A percentile compares a stretch with the other conserved stretches of the same genome.
Evolutionary conservation across 1,140 invertebrate genomes (phyloP).

Genomic region (Subanguina moxae): DNA sequence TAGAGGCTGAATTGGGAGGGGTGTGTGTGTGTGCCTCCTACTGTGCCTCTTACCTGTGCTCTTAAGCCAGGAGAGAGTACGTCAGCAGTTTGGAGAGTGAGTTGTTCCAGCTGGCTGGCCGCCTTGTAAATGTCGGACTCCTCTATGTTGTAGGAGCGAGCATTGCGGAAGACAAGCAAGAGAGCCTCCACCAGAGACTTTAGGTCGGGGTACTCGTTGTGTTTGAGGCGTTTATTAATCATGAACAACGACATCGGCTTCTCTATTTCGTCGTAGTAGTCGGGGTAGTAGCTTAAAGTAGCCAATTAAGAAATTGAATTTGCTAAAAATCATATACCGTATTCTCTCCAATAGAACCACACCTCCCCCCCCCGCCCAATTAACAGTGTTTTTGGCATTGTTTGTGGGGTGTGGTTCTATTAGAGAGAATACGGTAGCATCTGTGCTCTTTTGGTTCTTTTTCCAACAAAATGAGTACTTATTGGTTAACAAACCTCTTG

Average conservation of each 20-base stretch:
- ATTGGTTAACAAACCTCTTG: constrained; percentile 62
- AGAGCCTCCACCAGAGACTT: constrained; percentile 38
- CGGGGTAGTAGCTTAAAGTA: constrained; percentile 70
- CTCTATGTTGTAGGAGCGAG: constrained; percentile 84
- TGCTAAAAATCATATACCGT: too few relatives aligned
- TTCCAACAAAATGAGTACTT: background rate
- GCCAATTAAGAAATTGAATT: constrained; percentile 18
- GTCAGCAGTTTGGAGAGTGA: constrained; percentile 45
- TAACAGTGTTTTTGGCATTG: background rate
- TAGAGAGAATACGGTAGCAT: background rate
- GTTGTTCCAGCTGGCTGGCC: constrained; percentile 38
- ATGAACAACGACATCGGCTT: constrained; percentile 88
- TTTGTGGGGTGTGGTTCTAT: background rate
- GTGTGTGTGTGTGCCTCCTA: too few relatives aligned
- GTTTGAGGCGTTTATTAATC: constrained; percentile 81
- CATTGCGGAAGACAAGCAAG: constrained; percentile 86
- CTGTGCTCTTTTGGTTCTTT: background rate
- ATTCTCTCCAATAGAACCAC: too few relatives aligned
- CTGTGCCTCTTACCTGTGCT: constrained; percentile 8
- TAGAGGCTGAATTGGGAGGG: too few relatives aligned
- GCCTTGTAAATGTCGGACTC: constrained; percentile 74
- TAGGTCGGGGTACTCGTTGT: constrained; percentile 35
- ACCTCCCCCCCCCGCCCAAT: background rate
- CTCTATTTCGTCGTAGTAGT: constrained; percentile 95
- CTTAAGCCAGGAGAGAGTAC: constrained; percentile 22